These are phyloP conservation scores for Heliconius ismenius DNA, from an alignment of 2,888 invertebrate genomes.

Conservation along the genomic window DNA sequence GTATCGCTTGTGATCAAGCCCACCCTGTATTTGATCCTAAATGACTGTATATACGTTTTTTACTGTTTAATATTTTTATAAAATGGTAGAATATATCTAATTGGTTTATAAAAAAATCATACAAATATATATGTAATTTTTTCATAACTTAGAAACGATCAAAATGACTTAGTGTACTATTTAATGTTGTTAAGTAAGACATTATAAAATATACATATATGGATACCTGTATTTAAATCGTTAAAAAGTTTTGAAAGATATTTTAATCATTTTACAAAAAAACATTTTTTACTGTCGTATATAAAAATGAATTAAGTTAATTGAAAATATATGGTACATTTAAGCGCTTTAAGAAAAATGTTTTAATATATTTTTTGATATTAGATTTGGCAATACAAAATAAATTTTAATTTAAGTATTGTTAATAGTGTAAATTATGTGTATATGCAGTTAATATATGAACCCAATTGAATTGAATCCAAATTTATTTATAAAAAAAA, in stretches of 20 bases:
- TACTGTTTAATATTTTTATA: neutral
- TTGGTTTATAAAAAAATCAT: neutral
- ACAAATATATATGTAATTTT: neutral
- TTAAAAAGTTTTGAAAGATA: neutral
- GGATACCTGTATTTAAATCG: neutral
- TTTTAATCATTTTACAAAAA: neutral
- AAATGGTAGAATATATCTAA: neutral
- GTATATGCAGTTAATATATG: neutral
- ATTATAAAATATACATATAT: no score
- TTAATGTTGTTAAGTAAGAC: neutral
- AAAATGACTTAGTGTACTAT: neutral
- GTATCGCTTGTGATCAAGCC: slow-evolving; percentile 30
- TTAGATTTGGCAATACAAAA: neutral
- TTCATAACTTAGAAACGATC: neutral
- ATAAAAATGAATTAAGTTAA: neutral
- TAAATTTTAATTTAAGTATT: neutral
- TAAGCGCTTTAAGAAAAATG: neutral
- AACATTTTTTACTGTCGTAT: neutral
- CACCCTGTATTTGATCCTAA: slow-evolving; percentile 44
- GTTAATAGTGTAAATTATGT: neutral
- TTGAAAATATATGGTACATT: no score
- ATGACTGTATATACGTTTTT: slow-evolving; percentile 9
- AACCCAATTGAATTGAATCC: neutral
- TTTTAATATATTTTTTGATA: neutral
- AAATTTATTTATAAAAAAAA: neutral